Evolutionary conservation across 2,797 vertebrate genomes (phyloP), one percentile per base, ranked within the genome.

Genomic region (Odontamblyopus rebecca): DNA sequence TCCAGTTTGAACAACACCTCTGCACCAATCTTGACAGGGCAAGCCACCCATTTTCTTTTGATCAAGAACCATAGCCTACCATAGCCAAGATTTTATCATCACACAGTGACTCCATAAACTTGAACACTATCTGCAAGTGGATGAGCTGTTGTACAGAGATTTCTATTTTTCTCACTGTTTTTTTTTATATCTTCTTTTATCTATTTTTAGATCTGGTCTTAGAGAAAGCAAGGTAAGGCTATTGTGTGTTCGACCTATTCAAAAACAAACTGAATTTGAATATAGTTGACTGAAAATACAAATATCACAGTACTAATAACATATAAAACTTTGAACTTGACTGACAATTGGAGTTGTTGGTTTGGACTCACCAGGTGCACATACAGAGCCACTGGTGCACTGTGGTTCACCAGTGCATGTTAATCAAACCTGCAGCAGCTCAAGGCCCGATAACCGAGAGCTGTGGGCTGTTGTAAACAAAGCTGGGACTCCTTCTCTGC

Each of bases 391-490:
- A 67, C 27, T 62, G 75, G 77, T 69, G 70, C 60, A 56, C 63
- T 57, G 68, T 5, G 41, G 71, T 69, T 82, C 75, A 77, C 70
- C 51, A 73, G 71, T 74, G 86, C 82, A 82, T 86, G 69, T 44
- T 72, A 80, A 88, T 85, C 57, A 67, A 61, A 84, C 83, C 84
- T 72, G 67, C 61, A 82, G 84, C 80, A 73, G 80, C 72, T 69
- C 56, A 74, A 84, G 67, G 79, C 71, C 73, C 38, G 61, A 16
- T 66, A 85, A 85, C 78, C 77, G 1, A 80, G 65, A 70, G 78
- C 88, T 83, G 77, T 71, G 85, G 84, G 89, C 69, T 69, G 70
- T 84, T 83, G 79, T 81, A 91, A 88, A 90, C 90, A 90, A 90
- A 88, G 88, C 86, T 90, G 89, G 84, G 88, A 76, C 85, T 75